phyloP scores from a whole-genome alignment of 2,113 vertebrate species.

The Rhizomys pruinosus region DNA sequence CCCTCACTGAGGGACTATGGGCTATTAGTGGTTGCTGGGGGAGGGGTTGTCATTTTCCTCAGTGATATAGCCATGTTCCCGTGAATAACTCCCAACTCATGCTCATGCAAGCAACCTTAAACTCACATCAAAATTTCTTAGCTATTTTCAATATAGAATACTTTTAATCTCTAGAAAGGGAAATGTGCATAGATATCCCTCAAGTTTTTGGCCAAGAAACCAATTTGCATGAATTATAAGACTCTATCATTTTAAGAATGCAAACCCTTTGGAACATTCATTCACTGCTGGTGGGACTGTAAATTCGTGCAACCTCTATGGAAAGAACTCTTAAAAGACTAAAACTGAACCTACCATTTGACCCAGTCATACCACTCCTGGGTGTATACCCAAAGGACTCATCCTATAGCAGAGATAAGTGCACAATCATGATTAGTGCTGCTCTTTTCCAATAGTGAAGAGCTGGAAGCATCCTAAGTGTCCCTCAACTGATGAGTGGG shows the following conservation, averaged over 20 bases:
- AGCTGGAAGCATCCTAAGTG: no score
- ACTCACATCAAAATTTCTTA: not conserved
- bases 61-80: not conserved
- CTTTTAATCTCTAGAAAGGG: slow-evolving; percentile 29
- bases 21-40: not conserved
- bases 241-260: slow-evolving; percentile 35
- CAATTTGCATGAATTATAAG: not conserved
- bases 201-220: not conserved
- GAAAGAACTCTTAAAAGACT: no score
- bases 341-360: no score
- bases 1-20: not conserved
- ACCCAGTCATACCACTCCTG: no score
- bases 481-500: no score
- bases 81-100: not conserved
- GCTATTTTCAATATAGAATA: not conserved
- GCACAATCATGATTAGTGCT: no score
- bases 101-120: not conserved
- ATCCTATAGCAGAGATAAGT: no score
- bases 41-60: not conserved
- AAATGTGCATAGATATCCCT: slow-evolving; percentile 19
- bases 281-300: no score
- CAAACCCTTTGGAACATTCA: no score
- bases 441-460: no score
- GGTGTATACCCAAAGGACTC: no score
- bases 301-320: no score